phyloP scores from a whole-genome alignment of 2,888 invertebrate genomes.

The Theristus sp. region DNA sequence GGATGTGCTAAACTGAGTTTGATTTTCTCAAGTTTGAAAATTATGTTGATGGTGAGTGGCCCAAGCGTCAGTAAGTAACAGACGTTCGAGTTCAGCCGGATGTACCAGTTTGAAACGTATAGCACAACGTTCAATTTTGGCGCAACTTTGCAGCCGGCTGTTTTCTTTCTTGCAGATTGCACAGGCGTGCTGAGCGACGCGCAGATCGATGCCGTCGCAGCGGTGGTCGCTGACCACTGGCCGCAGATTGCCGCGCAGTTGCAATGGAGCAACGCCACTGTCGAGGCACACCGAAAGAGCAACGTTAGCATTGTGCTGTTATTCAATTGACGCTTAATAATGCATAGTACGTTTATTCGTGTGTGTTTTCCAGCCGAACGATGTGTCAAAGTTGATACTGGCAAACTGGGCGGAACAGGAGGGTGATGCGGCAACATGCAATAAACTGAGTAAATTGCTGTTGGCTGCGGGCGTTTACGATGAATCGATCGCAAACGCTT shows the following conservation, averaged over 20 bases:
- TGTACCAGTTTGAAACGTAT: too few species aligned
- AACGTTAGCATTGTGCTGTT: neutral
- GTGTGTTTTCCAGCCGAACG: neutral
- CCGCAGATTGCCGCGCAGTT: neutral
- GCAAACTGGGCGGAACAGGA: neutral
- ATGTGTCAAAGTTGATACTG: neutral
- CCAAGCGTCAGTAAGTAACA: neutral
- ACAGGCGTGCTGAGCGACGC: neutral
- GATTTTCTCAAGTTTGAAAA: neutral
- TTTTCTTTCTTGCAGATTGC: neutral
- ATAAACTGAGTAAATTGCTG: neutral
- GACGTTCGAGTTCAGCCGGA: neutral
- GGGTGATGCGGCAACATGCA: neutral
- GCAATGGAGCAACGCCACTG: neutral
- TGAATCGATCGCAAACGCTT: neutral
- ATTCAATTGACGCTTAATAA: neutral
- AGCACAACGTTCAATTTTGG: too few species aligned
- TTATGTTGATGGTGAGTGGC: neutral
- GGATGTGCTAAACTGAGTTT: neutral
- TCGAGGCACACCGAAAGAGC: neutral
- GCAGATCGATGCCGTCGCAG: neutral
- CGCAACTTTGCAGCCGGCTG: too few species aligned
- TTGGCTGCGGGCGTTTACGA: neutral
- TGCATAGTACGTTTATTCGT: too few species aligned
- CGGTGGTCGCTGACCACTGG: conserved; percentile 2